These are phyloP conservation scores for Dryobota labecula DNA, from an alignment of 2,888 invertebrate genomes.

Conservation along the genomic window DNA sequence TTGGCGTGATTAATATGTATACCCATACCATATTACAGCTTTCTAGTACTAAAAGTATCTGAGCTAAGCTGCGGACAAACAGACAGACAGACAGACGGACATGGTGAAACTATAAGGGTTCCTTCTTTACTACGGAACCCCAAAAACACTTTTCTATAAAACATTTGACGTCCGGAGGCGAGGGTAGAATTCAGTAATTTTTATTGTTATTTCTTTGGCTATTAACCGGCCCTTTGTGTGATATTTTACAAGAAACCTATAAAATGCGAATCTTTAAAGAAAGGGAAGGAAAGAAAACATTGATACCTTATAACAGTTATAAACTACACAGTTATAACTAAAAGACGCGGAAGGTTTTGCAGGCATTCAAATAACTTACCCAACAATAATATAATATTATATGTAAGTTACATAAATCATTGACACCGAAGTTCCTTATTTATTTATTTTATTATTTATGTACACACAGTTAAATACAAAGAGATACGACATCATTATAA, in stretches of 20 bases:
- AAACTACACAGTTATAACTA: too few species aligned
- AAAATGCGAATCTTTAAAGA: conserved; percentile 29
- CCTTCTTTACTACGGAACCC: too few species aligned
- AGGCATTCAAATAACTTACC: too few species aligned
- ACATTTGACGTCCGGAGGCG: conserved; percentile 1
- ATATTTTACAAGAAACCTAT: conserved; percentile 36
- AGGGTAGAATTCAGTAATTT: conserved; percentile 41
- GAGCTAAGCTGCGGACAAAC: too few species aligned
- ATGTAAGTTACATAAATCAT: not conserved
- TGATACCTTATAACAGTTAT: not conserved
- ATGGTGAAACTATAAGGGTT: too few species aligned
- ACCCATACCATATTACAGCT: too few species aligned
- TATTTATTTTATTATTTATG: too few species aligned
- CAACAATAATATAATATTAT: not conserved
- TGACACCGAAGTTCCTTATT: not conserved
- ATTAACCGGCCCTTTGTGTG: conserved; percentile 34
- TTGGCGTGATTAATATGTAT: too few species aligned
- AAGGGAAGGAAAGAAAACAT: not conserved
- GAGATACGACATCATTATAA: too few species aligned
- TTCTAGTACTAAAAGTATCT: too few species aligned
- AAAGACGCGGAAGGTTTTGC: not conserved
- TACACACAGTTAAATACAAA: too few species aligned
- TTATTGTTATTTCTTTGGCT: conserved; percentile 45
- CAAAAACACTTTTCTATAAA: conserved; percentile 8
- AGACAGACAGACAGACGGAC: too few species aligned